Base-by-base conservation (phyloP, 2,888 invertebrate species). In the Apodemia zela region DNA sequence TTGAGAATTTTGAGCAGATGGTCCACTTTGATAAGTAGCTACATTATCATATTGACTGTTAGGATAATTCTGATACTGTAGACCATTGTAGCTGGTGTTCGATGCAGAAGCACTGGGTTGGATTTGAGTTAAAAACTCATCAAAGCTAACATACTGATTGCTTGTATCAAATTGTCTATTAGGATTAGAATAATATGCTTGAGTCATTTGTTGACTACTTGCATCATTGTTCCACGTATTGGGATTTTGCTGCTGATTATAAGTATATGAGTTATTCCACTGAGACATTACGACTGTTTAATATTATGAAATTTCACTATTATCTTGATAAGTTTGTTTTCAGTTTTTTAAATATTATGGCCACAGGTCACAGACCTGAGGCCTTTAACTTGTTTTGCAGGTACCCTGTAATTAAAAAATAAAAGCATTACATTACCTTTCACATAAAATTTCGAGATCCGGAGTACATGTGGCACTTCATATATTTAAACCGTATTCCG, bases 301-400 rank as follows among this genome's bases (percentile, higher is more conserved):
- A 81, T 78, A 75, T 69, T 74, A 64, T 67, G 64, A 61, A 69
- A 69, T 61, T 66, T 68, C 57, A 66, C 69, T 68, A 72, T 77
- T 73, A 65, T 68, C 45, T 68, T 65, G 66, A 66, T 65, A 67
- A 71, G 68, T 71, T 33, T 72, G 65, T 67, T 74, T 71, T 71
- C 51, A 60, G 61, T 51, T 66, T 66, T 64, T 60, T 66, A 67
- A 65, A 70, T 68, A 69, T 66, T 68, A 68, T 72, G 82, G 81
- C 89, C 83, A 75, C 84, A 87, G 89, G 89, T 90, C 89, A 86
- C 21, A 87, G 84, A 88, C 89, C 90, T 78, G 81, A 76, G 87
- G 86, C 77, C 84, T 68, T 65, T 38, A 59, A 38, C 42, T 15
- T 45, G 63, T 47, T 49, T 67, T 65, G 59, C 64, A 62, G 18